phyloP scores from a whole-genome alignment of 2,888 invertebrate species.

The Brachyptera putata region DNA sequence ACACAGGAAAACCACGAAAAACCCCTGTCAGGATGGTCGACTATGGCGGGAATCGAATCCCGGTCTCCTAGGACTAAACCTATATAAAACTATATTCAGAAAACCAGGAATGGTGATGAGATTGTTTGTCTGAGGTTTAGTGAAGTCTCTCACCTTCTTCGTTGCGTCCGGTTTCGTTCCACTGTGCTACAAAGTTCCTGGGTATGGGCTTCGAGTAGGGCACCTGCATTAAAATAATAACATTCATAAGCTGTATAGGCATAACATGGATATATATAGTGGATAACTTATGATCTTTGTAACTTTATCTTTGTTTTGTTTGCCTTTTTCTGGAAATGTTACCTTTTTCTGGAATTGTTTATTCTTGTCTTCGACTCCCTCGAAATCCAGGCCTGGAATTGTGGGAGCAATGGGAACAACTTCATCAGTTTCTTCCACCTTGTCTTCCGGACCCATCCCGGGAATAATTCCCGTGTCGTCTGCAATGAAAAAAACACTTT shows the following conservation, averaged over 20 bases:
- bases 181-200: constrained; percentile 93
- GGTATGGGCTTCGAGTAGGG: constrained; percentile 96
- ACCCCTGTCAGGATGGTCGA: too few relatives aligned
- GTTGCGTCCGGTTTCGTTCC: constrained; percentile 70
- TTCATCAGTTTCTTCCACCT: constrained; percentile 58
- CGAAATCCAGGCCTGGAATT: constrained; percentile 86
- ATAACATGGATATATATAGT: background rate
- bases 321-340: too few relatives aligned
- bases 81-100: too few relatives aligned
- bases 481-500: too few relatives aligned
- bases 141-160: constrained; percentile 47
- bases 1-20: too few relatives aligned
- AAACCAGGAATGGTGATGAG: too few relatives aligned
- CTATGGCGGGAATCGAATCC: too few relatives aligned
- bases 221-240: constrained; percentile 48
- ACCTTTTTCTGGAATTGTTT: constrained; percentile 62
- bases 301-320: too few relatives aligned
- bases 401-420: constrained; percentile 51
- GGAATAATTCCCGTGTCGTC: constrained; percentile 82
- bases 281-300: too few relatives aligned
- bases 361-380: constrained; percentile 63
- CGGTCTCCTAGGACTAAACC: too few relatives aligned
- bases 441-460: constrained; percentile 98
- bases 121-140: too few relatives aligned
- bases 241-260: too few relatives aligned